These are phyloP conservation scores for Cygnus olor DNA, from an alignment of 2,797 vertebrate genomes.

Conservation along the genomic window DNA sequence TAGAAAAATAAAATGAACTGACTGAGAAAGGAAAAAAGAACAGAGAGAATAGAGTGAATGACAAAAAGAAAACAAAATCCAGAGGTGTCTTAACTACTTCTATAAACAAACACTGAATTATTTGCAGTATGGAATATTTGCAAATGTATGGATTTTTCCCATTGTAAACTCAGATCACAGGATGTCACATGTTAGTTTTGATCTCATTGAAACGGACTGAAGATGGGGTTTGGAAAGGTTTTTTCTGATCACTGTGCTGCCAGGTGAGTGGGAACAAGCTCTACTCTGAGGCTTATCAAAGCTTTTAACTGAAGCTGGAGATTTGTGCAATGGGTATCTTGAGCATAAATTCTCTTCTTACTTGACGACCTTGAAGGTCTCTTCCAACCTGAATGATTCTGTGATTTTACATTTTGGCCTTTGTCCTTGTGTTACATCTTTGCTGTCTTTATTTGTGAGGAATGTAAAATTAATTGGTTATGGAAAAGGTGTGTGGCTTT, in stretches of 20 bases:
- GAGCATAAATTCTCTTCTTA: not conserved
- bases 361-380: not conserved
- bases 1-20: not conserved
- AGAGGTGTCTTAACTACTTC: not conserved
- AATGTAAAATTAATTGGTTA: not conserved
- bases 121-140: not conserved
- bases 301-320: not conserved
- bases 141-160: not conserved
- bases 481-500: not conserved
- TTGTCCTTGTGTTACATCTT: not conserved
- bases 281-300: not conserved
- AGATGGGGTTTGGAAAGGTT: not conserved
- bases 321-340: not conserved
- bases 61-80: not conserved
- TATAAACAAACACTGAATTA: not conserved
- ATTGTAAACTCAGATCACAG: accelerated
- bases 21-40: not conserved
- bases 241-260: not conserved
- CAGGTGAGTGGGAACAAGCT: not conserved
- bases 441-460: not conserved
- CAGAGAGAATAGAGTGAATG: not conserved
- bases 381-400: not conserved
- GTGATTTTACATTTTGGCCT: not conserved
- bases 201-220: not conserved
- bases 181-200: not conserved